Evolutionary conservation across 2,113 vertebrate genomes (phyloP).

Genomic region (Globicephala melas): DNA sequence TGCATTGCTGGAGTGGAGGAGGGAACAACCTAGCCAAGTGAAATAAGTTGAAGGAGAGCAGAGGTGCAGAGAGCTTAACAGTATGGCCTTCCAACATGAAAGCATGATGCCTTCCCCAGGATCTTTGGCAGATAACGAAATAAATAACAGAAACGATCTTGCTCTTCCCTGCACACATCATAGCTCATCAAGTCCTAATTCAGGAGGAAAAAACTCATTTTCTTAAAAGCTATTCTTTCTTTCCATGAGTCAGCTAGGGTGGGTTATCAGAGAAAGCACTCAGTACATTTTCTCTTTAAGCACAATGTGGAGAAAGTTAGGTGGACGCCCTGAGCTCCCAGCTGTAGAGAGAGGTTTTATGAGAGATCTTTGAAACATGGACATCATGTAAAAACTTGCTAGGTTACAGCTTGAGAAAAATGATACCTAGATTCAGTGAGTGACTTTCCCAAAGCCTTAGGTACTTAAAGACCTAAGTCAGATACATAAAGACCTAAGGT

Average conservation of each 20-base stretch:
- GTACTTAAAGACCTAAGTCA: background rate
- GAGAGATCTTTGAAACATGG: background rate
- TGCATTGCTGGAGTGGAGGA: background rate
- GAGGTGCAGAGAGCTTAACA: background rate
- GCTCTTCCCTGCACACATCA: background rate
- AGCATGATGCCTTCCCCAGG: background rate
- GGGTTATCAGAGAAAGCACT: background rate
- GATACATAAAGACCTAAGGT: background rate
- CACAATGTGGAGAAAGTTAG: background rate
- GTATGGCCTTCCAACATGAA: background rate
- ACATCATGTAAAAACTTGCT: background rate
- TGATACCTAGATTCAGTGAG: background rate
- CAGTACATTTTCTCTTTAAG: background rate
- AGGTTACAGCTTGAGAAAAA: background rate
- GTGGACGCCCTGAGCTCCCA: background rate
- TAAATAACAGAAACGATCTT: background rate
- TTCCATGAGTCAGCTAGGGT: background rate
- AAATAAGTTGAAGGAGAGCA: background rate
- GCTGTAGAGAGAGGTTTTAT: background rate
- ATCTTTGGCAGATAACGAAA: background rate
- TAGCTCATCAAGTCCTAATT: background rate
- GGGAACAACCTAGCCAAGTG: no score
- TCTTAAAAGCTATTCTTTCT: background rate
- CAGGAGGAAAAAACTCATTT: background rate
- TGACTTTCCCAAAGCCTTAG: background rate